Evolutionary conservation across 2,113 vertebrate species (phyloP).

Genomic region (Isichthys henryi): DNA sequence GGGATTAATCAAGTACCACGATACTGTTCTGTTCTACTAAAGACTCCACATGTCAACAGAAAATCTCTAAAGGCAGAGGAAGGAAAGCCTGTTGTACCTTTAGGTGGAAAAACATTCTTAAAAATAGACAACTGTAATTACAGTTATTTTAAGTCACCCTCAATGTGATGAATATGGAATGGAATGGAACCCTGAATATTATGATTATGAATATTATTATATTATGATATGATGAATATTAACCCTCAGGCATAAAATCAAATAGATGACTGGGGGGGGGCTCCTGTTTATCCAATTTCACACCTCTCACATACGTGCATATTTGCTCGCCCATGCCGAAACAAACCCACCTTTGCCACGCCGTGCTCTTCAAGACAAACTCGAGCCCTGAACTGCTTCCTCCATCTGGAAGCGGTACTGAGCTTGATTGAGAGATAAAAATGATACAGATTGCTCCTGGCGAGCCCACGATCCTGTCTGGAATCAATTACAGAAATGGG

Average conservation of each 20-base stretch:
- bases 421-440: slow-evolving; percentile 64
- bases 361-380: slow-evolving; percentile 42
- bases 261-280: not conserved
- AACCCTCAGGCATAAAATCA: not conserved
- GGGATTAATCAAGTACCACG: not conserved
- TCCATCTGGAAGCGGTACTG: slow-evolving; percentile 65
- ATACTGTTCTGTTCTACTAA: not conserved
- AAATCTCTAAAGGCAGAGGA: not conserved
- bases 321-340: not conserved
- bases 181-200: too few species aligned
- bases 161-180: not conserved
- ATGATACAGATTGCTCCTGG: slow-evolving; percentile 64
- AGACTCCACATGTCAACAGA: not conserved
- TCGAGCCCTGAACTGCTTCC: slow-evolving; percentile 50
- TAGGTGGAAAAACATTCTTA: not conserved
- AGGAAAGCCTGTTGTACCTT: not conserved
- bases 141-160: not conserved
- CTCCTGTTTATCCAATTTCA: not conserved
- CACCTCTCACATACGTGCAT: not conserved
- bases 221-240: not conserved
- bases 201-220: too few species aligned
- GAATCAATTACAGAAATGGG: slow-evolving; percentile 66
- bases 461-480: slow-evolving; percentile 63
- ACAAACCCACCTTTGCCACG: not conserved
- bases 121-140: not conserved